phyloP scores from a whole-genome alignment of 2,888 invertebrate species.

The Halocaridina rubra region DNA sequence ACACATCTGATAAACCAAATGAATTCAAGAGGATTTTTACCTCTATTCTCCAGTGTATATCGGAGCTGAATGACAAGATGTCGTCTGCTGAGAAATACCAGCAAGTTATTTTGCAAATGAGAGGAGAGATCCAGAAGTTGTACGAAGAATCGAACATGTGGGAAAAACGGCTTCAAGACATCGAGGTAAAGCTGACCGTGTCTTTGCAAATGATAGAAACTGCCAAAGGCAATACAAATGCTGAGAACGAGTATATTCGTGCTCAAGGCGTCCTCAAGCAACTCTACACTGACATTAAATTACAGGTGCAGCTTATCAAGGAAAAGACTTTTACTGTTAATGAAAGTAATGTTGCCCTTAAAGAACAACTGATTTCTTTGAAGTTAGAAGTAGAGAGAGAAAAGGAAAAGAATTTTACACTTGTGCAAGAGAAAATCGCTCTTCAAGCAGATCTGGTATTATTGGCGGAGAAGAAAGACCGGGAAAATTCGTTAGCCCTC shows the following conservation, averaged over 20 bases:
- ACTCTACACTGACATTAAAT: slow-evolving; percentile 20
- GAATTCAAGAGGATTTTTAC: too few relatives aligned
- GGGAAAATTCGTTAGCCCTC: slow-evolving; percentile 15
- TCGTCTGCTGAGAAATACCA: background rate
- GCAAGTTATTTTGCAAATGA: slow-evolving; percentile 11
- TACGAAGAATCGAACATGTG: slow-evolving; percentile 17
- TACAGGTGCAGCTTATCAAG: slow-evolving; percentile 1
- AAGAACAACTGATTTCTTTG: slow-evolving; percentile 11
- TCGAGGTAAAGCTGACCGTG: slow-evolving; percentile 26
- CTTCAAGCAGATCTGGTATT: background rate
- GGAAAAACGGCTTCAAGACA: slow-evolving; percentile 16
- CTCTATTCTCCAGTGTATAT: background rate
- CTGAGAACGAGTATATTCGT: background rate
- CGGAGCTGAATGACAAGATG: background rate
- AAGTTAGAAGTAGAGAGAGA: slow-evolving; percentile 27
- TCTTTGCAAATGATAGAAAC: slow-evolving; percentile 24
- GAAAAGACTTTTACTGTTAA: background rate
- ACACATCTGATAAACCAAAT: too few relatives aligned
- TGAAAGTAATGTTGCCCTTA: background rate
- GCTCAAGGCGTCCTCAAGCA: slow-evolving; percentile 2
- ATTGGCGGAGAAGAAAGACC: slow-evolving; percentile 18
- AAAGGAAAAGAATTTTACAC: background rate
- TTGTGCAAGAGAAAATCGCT: slow-evolving; percentile 7
- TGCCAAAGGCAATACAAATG: background rate
- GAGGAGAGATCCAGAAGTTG: slow-evolving; percentile 19